Base-by-base conservation (phyloP, 2,888 invertebrate genomes). In the Nomada goodeniana region DNA sequence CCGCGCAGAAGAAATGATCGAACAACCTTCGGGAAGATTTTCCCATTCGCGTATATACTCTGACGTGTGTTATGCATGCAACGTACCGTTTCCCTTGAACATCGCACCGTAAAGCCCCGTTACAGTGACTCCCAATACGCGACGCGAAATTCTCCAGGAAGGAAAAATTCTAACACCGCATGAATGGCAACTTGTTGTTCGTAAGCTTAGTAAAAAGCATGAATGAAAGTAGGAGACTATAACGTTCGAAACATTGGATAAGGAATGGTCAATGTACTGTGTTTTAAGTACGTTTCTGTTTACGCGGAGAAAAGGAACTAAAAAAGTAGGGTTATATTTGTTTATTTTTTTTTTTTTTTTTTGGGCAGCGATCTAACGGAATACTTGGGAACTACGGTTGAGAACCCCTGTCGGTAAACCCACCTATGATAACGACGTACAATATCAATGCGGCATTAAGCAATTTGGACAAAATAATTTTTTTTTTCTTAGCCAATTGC, bases 41-140 rank as follows among this genome's bases (percentile, higher is more conserved):
- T 65, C 23, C 59, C 11, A 59, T 61, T 79, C 53, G n/a, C 60
- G 42, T 36, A 42, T 53, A 42, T 53, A 52, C 42, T 71, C 79
- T 59, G 65, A 61, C 73, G 63, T 73, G 64, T 29, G 69, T 60
- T 73, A 55, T 55, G 26, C 64, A 69, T 65, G 64, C 60, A 64
- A 78, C 69, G 50, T 53, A 78, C 50, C 53, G 36, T 68, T 65
- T 55, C 57, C 68, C 68, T 78, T 72, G 78, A 81, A 78, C 78
- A 55, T 81, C 29, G 52, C 29, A 36, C 47, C 36, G 47, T 69
- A 64, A 73, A 69, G 50, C 23, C 20, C 13, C 20, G 15, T 23
- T 23, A 15, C 78, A 73, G 78, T 70, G 79, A n/a, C 29, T 52
- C 59, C 52, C 69, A 80, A 52, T 44, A 11, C 9, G 23, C 18